Percentiles rank a stretch among this genome's conserved stretches.
Evolutionary conservation across 2,797 vertebrate genomes (phyloP).

Genomic region (Tragopan temminckii): DNA sequence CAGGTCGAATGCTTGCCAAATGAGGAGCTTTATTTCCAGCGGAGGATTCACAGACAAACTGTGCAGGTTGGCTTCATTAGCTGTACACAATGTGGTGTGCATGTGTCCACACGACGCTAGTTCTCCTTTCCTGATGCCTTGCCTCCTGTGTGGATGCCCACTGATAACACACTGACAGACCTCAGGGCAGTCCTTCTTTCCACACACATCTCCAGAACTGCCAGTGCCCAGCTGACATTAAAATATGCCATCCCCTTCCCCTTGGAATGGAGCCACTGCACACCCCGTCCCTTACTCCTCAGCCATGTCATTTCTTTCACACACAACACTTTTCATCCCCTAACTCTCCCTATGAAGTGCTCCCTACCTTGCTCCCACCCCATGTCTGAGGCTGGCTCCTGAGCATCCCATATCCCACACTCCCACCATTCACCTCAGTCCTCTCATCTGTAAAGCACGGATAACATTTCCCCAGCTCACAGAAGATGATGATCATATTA

Average conservation of each 20-base stretch:
- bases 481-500: background rate
- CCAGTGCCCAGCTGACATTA: background rate
- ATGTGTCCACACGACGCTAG: background rate
- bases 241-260: background rate
- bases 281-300: background rate
- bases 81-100: background rate
- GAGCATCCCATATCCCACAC: background rate
- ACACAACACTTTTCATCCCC: background rate
- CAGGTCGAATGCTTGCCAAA: background rate
- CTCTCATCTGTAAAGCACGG: background rate
- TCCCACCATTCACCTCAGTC: background rate
- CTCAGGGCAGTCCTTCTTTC: background rate
- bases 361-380: background rate
- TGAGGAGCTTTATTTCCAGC: background rate
- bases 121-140: background rate
- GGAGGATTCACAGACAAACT: background rate
- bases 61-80: background rate
- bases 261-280: background rate
- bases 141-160: fast-evolving
- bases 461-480: background rate
- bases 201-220: fast-evolving
- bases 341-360: background rate
- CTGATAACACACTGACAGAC: background rate
- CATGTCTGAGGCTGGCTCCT: fast-evolving
- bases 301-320: background rate